A percentile compares a stretch with the other conserved stretches of the same genome.
Evolutionary conservation across 2,888 invertebrate species (phyloP).

Genomic region (Margaritifera margaritifera): DNA sequence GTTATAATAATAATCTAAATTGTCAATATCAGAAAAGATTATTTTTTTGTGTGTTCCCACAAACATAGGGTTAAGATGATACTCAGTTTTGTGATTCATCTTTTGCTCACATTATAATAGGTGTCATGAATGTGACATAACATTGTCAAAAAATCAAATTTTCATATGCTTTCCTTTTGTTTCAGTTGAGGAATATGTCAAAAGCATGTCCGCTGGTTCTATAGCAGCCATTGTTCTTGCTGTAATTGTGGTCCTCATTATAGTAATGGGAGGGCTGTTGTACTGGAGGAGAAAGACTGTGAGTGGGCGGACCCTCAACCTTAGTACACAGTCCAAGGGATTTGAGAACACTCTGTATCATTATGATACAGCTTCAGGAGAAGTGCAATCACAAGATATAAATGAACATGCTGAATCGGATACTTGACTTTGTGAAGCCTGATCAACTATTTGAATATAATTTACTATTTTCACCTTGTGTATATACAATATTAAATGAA

Average conservation of each 20-base stretch:
- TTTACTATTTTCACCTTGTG: no score
- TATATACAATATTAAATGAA: no score
- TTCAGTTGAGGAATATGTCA: slow-evolving; percentile 1
- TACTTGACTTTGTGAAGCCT: no score
- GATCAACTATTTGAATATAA: no score
- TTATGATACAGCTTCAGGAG: slow-evolving; percentile 3
- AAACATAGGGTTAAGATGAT: no score
- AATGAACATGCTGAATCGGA: no score
- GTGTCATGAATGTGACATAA: no score
- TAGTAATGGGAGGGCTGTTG: slow-evolving; percentile 9
- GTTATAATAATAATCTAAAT: no score
- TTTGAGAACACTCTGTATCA: slow-evolving; percentile 23
- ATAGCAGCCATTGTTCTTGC: slow-evolving; percentile 36
- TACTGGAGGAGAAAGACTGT: slow-evolving; percentile 15
- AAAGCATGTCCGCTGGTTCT: slow-evolving; percentile 25
- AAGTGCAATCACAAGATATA: not conserved
- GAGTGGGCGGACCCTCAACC: slow-evolving; percentile 3
- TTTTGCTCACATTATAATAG: not conserved
- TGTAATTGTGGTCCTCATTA: slow-evolving; percentile 17
- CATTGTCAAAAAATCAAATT: not conserved
- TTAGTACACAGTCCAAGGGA: slow-evolving; percentile 2
- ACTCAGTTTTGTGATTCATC: no score
- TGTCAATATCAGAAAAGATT: no score
- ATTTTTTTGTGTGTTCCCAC: no score
- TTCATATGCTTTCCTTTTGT: not conserved